Evolutionary conservation across 2,888 invertebrate species (phyloP).

Genomic region (Petrolisthes cinctipes): DNA sequence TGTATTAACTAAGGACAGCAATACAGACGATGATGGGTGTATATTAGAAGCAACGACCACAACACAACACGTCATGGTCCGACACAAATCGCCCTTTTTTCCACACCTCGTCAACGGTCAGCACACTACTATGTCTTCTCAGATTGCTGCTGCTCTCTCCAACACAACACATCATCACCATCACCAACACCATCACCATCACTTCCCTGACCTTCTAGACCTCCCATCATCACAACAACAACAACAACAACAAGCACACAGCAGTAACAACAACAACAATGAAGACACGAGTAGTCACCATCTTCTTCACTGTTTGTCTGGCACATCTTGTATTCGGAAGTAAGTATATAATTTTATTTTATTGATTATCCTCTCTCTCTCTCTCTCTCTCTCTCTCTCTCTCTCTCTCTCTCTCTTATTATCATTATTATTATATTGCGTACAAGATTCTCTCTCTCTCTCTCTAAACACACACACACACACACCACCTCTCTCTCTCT

Average conservation of each 20-base stretch:
- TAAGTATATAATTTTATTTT: not conserved
- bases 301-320: not conserved
- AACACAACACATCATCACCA: not conserved
- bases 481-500: too few species aligned
- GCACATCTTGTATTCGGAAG: constrained; percentile 35
- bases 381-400: constrained; percentile 14
- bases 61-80: not conserved
- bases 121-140: not conserved
- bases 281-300: not conserved
- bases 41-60: constrained; percentile 9
- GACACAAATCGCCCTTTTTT: not conserved
- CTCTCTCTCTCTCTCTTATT: too few species aligned
- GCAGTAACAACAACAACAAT: not conserved
- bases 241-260: constrained; percentile 10
- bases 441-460: too few species aligned
- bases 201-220: constrained; percentile 62
- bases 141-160: not conserved
- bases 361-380: not conserved
- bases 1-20: constrained; percentile 39
- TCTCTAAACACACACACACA: too few species aligned
- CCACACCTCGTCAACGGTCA: not conserved
- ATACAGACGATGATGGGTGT: constrained; percentile 24
- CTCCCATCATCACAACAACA: constrained; percentile 49
- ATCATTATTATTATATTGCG: too few species aligned
- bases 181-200: not conserved